These are phyloP conservation scores for Yponomeuta plumbellus DNA, from an alignment of 2,888 invertebrate species.

Conservation along the genomic window DNA sequence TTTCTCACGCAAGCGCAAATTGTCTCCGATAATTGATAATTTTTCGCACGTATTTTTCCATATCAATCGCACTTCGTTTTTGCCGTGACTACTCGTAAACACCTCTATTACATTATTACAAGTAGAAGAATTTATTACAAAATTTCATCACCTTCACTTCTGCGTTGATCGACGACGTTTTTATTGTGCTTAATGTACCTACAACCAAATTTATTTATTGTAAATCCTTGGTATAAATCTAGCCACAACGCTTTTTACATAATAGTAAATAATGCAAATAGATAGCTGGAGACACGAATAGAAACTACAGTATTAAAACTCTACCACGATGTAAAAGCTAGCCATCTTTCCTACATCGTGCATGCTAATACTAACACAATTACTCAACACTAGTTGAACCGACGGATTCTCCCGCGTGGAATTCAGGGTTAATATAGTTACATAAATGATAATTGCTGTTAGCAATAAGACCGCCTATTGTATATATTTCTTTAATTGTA, in stretches of 20 bases:
- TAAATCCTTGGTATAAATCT: not conserved
- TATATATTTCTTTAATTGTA: too few relatives aligned
- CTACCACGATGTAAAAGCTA: not conserved
- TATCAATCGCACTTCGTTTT: not conserved
- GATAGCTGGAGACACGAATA: not conserved
- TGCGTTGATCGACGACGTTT: too few relatives aligned
- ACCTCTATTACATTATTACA: not conserved
- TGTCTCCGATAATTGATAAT: not conserved
- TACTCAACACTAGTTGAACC: not conserved
- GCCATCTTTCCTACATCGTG: not conserved
- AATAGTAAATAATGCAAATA: slow-evolving; percentile 1
- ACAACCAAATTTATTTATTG: too few relatives aligned
- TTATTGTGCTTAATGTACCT: too few relatives aligned
- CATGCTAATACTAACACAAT: not conserved
- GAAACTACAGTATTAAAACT: not conserved
- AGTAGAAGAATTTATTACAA: too few relatives aligned
- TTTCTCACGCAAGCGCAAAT: not conserved
- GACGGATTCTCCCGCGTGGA: not conserved
- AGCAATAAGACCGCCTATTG: too few relatives aligned
- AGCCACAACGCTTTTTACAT: not conserved
- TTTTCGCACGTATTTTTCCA: not conserved
- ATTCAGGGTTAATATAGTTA: not conserved
- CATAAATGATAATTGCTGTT: too few relatives aligned
- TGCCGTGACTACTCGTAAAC: not conserved
- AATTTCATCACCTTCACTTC: too few relatives aligned